Percentiles rank a stretch among this genome's conserved stretches.
Conservation (phyloP, 2,888 invertebrate species). For the Bellardia pandia region DNA sequence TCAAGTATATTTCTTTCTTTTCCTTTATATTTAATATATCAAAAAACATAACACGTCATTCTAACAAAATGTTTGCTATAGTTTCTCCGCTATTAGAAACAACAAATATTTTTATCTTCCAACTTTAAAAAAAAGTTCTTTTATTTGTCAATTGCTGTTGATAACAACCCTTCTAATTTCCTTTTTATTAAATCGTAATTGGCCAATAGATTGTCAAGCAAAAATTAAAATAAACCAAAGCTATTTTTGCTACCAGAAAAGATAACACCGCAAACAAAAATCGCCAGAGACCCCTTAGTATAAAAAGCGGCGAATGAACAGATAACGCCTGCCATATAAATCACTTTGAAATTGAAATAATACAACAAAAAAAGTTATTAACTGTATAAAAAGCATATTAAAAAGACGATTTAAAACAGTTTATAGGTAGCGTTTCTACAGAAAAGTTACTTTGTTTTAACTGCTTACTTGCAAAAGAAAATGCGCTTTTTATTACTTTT, state of each 20-base stretch:
- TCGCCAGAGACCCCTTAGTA: not conserved
- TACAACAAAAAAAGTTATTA: not conserved
- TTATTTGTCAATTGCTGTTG: not conserved
- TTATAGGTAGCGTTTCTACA: conserved; percentile 47
- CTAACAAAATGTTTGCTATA: not conserved
- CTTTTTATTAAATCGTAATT: not conserved
- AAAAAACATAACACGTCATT: conserved; percentile 8
- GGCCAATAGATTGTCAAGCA: conserved; percentile 15
- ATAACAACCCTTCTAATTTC: not conserved
- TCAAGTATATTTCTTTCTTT: no score
- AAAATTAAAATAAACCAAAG: conserved; percentile 2
- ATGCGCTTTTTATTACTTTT: conserved; percentile 80
- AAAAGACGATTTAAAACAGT: conserved; percentile 61
- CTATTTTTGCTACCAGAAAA: conserved; percentile 1
- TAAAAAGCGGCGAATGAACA: not conserved
- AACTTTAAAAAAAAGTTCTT: not conserved
- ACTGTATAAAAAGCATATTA: conserved; percentile 76
- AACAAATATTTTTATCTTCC: conserved; percentile 2
- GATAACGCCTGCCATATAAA: conserved; percentile 25
- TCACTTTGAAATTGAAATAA: not conserved
- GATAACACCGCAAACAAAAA: conserved; percentile 16
- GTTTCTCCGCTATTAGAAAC: not conserved
- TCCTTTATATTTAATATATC: no score
- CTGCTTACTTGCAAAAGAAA: not conserved
- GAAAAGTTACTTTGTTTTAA: conserved; percentile 61